Evolutionary conservation across 2,113 vertebrate genomes (phyloP), one percentile per base, ranked within the genome.

Genomic region (Phrynosoma platyrhinos): DNA sequence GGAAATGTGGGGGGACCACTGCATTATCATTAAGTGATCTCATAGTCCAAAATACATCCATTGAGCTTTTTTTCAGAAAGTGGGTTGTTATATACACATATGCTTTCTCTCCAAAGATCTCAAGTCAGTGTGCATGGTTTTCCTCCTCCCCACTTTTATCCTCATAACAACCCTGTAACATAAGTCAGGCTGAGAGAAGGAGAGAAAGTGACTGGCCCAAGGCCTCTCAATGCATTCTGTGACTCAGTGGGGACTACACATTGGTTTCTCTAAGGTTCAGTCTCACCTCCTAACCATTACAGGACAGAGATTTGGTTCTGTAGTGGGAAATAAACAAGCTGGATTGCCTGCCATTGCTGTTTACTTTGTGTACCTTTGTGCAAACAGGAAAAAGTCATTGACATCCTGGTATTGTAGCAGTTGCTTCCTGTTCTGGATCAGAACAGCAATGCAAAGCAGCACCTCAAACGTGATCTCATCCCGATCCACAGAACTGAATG

Each of bases 381-480:
- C 72, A 75, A 86, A 87, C 52, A 88, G 87, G 80, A 90, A 83
- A 52, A 86, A 82, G 47, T 91, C 81, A 21, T 55, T 82, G 58
- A 69, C n/a, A 21, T 83, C 47, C n/a, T 83, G 72, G 58, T 76
- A 52, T 21, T 87, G 32, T 14, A 90, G 89, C 68, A 90, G 53
- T 72, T 90, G 72, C 83, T 80, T 58, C 71, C 64, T 52, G 81
- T 62, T 89, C 75, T 91, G 87, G 13, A 75, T 81, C n/a, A 83
- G 79, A 55, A 85, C 64, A 52, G 87, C 55, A 30, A n/a, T 66
- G 21, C 62, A 78, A 23, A 91, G 90, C 64, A 91, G 77, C 36
- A 84, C 86, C 7, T 53, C 79, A 23, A 89, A 88, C 13, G 71
- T 58, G n/a, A 7, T 42, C 55, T 89, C 86, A 72, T 72, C 71